Conservation (phyloP, 2,888 invertebrate species). For the Eutolmus rufibarbis region DNA sequence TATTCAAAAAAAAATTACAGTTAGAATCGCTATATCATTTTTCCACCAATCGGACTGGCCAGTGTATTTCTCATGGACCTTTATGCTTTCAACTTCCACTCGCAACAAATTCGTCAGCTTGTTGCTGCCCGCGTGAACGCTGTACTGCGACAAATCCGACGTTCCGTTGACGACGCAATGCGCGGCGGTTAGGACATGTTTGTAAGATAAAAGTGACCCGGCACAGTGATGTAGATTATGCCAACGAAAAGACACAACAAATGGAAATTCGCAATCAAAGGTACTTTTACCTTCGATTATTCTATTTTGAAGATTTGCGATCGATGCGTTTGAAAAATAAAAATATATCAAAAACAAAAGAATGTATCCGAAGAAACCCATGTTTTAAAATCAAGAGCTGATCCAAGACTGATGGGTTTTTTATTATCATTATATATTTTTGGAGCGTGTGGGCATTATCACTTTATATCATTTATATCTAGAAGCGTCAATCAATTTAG, state of each 20-base stretch:
- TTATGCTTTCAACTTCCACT: background rate
- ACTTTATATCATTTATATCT: background rate
- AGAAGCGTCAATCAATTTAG: background rate
- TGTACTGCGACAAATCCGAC: background rate
- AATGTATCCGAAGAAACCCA: background rate
- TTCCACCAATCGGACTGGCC: background rate
- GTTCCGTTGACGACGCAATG: background rate
- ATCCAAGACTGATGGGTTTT: background rate
- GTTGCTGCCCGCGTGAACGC: background rate
- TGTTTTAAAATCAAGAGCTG: background rate
- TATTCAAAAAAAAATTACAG: background rate
- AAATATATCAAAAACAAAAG: background rate
- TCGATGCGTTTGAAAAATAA: background rate
- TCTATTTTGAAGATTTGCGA: background rate
- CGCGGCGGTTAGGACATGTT: background rate
- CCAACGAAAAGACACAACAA: background rate
- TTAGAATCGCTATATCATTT: background rate
- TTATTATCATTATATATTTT: background rate
- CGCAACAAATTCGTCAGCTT: background rate
- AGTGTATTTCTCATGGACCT: background rate
- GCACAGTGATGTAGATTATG: background rate
- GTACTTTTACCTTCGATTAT: background rate
- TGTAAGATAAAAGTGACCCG: background rate
- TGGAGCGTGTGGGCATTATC: background rate
- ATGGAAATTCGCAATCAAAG: background rate